Percentiles rank a stretch among this genome's conserved stretches.
These are phyloP conservation scores for Orbicella faveolata DNA, from an alignment of 64 coral and sea anemone species.

Conservation along the genomic window DNA sequence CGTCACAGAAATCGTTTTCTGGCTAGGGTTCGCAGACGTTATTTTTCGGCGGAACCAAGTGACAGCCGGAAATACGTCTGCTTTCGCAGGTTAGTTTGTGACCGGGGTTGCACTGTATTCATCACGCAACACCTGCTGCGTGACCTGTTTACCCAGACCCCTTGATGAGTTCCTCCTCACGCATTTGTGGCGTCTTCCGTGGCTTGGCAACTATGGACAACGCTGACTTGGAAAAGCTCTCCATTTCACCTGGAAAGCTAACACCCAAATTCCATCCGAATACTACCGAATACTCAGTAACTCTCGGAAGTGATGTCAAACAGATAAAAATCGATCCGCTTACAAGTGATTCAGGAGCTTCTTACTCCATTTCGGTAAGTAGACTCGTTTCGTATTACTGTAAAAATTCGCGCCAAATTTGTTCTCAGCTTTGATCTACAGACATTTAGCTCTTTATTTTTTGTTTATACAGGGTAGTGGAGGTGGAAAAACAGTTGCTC, in stretches of 20 bases:
- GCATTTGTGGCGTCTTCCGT: neutral
- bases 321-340: constrained; percentile 94
- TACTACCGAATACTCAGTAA: constrained; percentile 85
- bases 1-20: too few species aligned
- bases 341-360: constrained; percentile 90
- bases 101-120: too few species aligned
- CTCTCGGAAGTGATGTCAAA: constrained; percentile 83
- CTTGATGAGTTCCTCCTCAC: neutral
- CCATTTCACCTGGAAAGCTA: constrained; percentile 87
- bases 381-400: neutral
- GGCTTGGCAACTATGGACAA: constrained; percentile 81
- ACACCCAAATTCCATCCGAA: constrained; percentile 81
- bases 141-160: neutral
- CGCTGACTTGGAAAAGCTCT: constrained; percentile 77
- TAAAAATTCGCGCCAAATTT: neutral
- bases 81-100: too few species aligned
- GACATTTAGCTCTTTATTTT: neutral
- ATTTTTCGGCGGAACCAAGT: too few species aligned
- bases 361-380: constrained; percentile 86
- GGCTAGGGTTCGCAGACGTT: too few species aligned
- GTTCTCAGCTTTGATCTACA: neutral
- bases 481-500: constrained; percentile 65
- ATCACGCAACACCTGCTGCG: neutral
- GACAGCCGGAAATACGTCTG: too few species aligned
- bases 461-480: constrained; percentile 69